These are phyloP conservation scores for Triplophysa siluroides DNA, from an alignment of 2,113 vertebrate genomes.

Conservation along the genomic window DNA sequence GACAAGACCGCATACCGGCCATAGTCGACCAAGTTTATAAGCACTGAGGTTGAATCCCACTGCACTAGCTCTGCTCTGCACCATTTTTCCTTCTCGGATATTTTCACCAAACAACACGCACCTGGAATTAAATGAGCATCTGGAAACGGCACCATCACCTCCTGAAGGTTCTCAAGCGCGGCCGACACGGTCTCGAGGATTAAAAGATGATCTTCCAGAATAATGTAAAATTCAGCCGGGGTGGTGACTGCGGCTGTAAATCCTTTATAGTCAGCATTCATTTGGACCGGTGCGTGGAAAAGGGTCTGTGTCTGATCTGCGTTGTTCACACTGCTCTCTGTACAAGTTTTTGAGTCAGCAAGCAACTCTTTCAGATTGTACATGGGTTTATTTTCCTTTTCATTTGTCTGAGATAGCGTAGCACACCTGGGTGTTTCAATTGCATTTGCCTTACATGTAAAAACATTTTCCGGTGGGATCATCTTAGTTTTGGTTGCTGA, in stretches of 20 bases:
- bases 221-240: constrained; percentile 80
- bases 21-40: constrained; percentile 79
- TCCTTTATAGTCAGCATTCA: constrained; percentile 65
- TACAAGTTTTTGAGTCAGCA: background rate
- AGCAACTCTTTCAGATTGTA: constrained; percentile 66
- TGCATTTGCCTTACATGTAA: background rate
- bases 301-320: constrained; percentile 44
- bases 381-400: constrained; percentile 68
- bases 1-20: constrained; percentile 71
- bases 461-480: background rate
- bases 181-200: constrained; percentile 69
- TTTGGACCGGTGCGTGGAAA: constrained; percentile 63
- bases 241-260: constrained; percentile 72
- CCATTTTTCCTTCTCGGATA: constrained; percentile 72
- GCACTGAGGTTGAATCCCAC: constrained; percentile 59
- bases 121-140: constrained; percentile 69
- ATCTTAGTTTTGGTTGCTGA: background rate
- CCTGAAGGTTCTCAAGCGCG: constrained; percentile 73
- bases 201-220: constrained; percentile 74
- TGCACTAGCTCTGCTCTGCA: constrained; percentile 79
- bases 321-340: background rate
- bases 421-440: background rate
- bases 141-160: constrained; percentile 67
- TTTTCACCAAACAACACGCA: constrained; percentile 74
- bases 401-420: constrained; percentile 36